Base-by-base conservation (phyloP, 2,797 vertebrate genomes). In the Argyrosomus regius region DNA sequence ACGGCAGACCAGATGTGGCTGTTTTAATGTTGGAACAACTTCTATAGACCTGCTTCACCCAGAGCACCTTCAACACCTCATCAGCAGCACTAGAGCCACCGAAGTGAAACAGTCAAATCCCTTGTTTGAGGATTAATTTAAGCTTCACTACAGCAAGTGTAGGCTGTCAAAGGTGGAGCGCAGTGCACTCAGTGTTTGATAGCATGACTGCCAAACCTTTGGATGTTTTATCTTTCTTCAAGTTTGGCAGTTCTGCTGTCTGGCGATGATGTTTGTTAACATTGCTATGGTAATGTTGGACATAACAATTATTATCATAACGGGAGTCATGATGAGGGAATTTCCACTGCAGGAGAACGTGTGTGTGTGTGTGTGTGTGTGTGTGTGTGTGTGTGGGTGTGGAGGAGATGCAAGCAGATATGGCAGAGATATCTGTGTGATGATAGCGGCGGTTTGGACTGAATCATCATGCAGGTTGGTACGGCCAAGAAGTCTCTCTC, bases 221-320 rank as follows among this genome's bases (percentile, higher is more conserved):
- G 65, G 57, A 76, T 60, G 46, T 45, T 88, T 89, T 86, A 89
- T 91, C 89, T 87, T 28, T 76, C 75, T 78, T 10, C 17, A 64
- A 56, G 64, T 85, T 88, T 88, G 74, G 62, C 80, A 28, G 77
- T 68, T 85, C 62, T 78, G 72, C 73, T 69, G 66, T 83, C 75
- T 85, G 86, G 63, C 64, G 65, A 66, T 52, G 20, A 68, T 86
- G 85, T 87, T 92, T 92, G 84, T 76, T 90, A 80, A 75, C 75
- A 88, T 89, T 52, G 75, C 89, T 80, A 86, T 91, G 87, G 87
- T 76, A 85, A 91, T 86, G 78, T 88, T 88, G 89, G 89, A 86
- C 77, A 87, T 76, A 88, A 90, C 86, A 92, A 68, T 88, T 86
- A 83, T 88, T 85, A 81, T 84, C 72, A 80, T 83, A 90, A 85